phyloP scores from a whole-genome alignment of 2,113 vertebrate genomes.

The Rhinoderma darwinii region DNA sequence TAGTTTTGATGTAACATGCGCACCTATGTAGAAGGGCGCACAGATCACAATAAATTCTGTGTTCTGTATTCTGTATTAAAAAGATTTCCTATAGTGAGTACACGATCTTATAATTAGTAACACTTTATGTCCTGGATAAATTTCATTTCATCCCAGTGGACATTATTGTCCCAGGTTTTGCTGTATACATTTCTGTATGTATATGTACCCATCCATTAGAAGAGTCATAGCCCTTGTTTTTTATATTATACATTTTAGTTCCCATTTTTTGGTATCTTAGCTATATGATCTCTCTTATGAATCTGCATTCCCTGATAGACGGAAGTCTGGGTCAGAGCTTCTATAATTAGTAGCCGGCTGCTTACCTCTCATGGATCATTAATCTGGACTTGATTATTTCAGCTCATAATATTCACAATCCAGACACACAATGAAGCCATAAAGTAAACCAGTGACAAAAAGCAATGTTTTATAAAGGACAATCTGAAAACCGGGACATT shows the following conservation, averaged over 20 bases:
- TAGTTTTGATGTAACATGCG: too few relatives aligned
- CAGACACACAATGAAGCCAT: conserved; percentile 39
- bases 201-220: background rate
- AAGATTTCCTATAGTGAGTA: background rate
- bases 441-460: conserved; percentile 23
- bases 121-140: background rate
- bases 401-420: conserved; percentile 25
- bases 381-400: conserved; percentile 46
- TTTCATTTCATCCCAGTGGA: background rate
- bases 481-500: background rate
- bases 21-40: background rate
- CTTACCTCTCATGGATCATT: conserved; percentile 40
- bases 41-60: background rate
- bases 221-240: background rate
- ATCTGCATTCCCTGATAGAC: conserved; percentile 4
- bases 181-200: background rate
- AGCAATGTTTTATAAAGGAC: conserved; percentile 22
- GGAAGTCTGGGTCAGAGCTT: conserved; percentile 27
- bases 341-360: conserved; percentile 36
- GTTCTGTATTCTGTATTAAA: background rate
- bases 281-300: conserved; percentile 12
- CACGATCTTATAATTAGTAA: background rate
- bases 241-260: background rate
- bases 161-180: background rate
- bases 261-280: background rate